These are phyloP conservation scores for Folsomia manolachei DNA, from an alignment of 2,888 invertebrate species.

Conservation along the genomic window DNA sequence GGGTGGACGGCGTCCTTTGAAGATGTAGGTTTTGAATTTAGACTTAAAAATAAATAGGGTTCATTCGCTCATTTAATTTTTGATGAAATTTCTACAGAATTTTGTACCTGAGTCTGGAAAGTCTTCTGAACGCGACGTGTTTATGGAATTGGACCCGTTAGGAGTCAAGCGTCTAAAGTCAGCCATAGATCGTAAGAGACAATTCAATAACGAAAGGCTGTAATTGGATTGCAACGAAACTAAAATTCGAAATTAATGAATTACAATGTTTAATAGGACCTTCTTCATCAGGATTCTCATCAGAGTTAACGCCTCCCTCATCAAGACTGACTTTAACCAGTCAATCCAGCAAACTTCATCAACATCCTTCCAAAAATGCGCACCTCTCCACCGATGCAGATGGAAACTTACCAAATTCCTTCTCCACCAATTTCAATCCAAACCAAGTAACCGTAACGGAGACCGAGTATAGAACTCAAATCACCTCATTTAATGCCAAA, in stretches of 20 bases:
- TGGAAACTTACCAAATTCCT: slow-evolving; percentile 53
- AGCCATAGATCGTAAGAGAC: background rate
- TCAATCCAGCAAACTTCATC: too few relatives aligned
- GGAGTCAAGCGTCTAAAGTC: background rate
- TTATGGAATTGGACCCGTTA: slow-evolving; percentile 83
- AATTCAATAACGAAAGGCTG: too few relatives aligned
- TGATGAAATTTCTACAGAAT: slow-evolving; percentile 40
- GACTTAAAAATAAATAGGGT: background rate
- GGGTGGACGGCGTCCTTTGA: slow-evolving; percentile 50
- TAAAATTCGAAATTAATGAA: background rate
- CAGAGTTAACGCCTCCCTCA: too few relatives aligned
- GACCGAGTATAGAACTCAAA: slow-evolving; percentile 32
- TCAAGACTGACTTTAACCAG: too few relatives aligned
- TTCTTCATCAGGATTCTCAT: background rate
- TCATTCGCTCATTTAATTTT: too few relatives aligned
- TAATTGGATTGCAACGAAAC: too few relatives aligned
- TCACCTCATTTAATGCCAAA: slow-evolving; percentile 19
- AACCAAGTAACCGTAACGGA: slow-evolving; percentile 17
- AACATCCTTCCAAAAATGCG: too few relatives aligned
- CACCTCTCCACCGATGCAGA: slow-evolving; percentile 42
- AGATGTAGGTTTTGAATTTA: slow-evolving; percentile 39
- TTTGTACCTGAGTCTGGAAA: slow-evolving; percentile 42
- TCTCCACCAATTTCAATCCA: slow-evolving; percentile 46
- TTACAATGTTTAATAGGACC: background rate
- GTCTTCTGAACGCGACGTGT: slow-evolving; percentile 63